Evolutionary conservation across 2,888 invertebrate species (phyloP).

Genomic region (Lapara coniferarum): DNA sequence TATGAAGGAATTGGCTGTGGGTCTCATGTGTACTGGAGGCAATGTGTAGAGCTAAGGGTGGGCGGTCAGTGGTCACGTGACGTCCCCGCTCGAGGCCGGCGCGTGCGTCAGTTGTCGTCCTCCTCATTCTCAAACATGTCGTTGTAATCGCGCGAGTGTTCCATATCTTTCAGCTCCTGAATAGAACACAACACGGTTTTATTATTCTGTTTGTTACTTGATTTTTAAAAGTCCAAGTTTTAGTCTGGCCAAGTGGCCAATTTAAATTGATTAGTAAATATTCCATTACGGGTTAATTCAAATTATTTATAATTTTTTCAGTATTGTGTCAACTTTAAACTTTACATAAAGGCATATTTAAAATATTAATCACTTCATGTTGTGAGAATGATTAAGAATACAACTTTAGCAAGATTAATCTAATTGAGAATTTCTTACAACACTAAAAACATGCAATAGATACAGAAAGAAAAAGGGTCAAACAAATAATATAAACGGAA

Average conservation of each 20-base stretch:
- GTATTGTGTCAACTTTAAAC: too few relatives aligned
- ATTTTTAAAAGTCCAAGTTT: background rate
- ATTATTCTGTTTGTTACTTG: background rate
- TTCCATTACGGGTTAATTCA: background rate
- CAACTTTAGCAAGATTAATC: conserved; percentile 45
- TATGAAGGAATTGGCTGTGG: too few relatives aligned
- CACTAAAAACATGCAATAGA: too few relatives aligned
- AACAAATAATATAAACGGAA: too few relatives aligned
- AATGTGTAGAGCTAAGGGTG: background rate
- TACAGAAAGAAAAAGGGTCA: too few relatives aligned
- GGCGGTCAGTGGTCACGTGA: conserved; percentile 32
- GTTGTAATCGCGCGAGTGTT: conserved; percentile 76
- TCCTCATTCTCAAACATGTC: conserved; percentile 82
- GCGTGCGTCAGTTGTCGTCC: conserved; percentile 71
- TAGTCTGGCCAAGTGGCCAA: background rate
- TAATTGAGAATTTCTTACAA: too few relatives aligned
- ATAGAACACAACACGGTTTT: conserved; percentile 51
- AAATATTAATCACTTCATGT: conserved; percentile 37
- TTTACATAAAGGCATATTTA: too few relatives aligned
- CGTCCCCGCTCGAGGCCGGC: conserved; percentile 29
- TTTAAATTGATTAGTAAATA: background rate
- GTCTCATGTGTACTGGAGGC: background rate
- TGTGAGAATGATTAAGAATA: conserved; percentile 73
- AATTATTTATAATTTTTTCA: background rate
- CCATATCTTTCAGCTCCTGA: conserved; percentile 79